These are phyloP conservation scores for Porites divaricata DNA, from an alignment of 92 coral and sea anemone genomes.

Conservation along the genomic window DNA sequence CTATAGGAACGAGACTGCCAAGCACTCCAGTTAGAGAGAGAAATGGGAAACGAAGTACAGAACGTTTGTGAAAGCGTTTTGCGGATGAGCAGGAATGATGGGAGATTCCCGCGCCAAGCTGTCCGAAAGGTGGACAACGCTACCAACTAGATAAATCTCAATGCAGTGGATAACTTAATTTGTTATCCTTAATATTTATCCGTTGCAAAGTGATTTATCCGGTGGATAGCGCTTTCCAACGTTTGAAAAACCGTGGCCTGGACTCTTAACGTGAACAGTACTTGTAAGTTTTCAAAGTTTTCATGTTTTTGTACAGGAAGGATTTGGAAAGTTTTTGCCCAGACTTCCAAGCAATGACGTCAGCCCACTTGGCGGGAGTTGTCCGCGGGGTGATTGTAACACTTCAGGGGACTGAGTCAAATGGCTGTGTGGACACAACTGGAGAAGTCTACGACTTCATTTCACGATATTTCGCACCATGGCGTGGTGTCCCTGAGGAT, in stretches of 20 bases:
- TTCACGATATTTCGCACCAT: constrained; percentile 83
- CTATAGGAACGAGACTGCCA: neutral
- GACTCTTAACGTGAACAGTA: too few relatives aligned
- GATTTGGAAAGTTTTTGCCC: constrained; percentile 68
- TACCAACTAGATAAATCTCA: too few relatives aligned
- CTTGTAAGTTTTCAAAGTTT: neutral
- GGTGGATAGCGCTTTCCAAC: too few relatives aligned
- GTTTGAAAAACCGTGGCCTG: too few relatives aligned
- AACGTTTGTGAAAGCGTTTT: too few relatives aligned
- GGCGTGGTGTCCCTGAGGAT: constrained; percentile 85
- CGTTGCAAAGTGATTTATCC: too few relatives aligned
- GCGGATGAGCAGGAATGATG: too few relatives aligned
- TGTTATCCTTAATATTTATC: too few relatives aligned
- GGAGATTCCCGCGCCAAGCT: too few relatives aligned
- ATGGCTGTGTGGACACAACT: constrained; percentile 58
- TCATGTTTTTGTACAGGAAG: constrained; percentile 22
- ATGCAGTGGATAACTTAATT: too few relatives aligned
- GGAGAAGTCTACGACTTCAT: constrained; percentile 69
- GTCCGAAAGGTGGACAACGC: too few relatives aligned
- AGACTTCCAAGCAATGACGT: constrained; percentile 67
- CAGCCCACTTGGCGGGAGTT: constrained; percentile 49
- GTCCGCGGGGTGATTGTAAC: constrained; percentile 80
- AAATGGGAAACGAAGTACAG: too few relatives aligned
- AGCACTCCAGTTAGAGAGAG: neutral
- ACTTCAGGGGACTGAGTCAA: constrained; percentile 62